Evolutionary conservation across 2,113 vertebrate genomes (phyloP).

Genomic region (Grammomys surdaster): DNA sequence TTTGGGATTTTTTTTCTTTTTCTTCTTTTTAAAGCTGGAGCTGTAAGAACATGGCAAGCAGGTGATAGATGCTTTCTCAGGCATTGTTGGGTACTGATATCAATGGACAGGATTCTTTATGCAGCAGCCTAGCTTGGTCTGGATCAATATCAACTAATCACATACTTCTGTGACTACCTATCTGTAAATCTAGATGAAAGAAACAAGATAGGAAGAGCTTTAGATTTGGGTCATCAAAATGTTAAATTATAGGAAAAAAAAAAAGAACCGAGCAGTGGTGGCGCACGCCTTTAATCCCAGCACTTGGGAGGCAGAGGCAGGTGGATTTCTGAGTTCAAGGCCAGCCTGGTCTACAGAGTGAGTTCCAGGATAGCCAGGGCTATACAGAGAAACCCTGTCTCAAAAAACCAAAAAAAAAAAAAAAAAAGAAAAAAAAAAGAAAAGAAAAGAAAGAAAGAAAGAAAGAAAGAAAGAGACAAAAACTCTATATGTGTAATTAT

Average conservation of each 20-base stretch:
- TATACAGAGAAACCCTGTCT: no score
- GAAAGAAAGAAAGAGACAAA: background rate
- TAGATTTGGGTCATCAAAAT: constrained; percentile 13
- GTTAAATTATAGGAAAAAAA: constrained; percentile 52
- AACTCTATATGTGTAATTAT: background rate
- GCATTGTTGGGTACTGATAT: background rate
- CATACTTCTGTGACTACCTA: background rate
- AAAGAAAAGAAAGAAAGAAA: constrained; percentile 23
- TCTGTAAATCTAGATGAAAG: constrained; percentile 22
- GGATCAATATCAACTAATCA: background rate
- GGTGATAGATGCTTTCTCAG: background rate
- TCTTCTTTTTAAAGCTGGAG: background rate
- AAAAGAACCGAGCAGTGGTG: no score
- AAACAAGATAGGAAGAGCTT: constrained; percentile 22
- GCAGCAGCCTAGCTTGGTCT: background rate
- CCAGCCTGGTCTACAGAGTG: no score
- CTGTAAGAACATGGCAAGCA: background rate
- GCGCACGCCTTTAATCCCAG: no score
- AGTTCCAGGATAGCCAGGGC: no score
- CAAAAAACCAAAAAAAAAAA: constrained; percentile 36
- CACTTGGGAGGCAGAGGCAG: no score
- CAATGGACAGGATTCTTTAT: background rate
- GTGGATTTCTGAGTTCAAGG: no score
- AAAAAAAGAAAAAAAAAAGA: constrained; percentile 45
- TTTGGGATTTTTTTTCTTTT: background rate